Conservation (phyloP, 2,888 invertebrate species). For the Cynaeus angustus region DNA sequence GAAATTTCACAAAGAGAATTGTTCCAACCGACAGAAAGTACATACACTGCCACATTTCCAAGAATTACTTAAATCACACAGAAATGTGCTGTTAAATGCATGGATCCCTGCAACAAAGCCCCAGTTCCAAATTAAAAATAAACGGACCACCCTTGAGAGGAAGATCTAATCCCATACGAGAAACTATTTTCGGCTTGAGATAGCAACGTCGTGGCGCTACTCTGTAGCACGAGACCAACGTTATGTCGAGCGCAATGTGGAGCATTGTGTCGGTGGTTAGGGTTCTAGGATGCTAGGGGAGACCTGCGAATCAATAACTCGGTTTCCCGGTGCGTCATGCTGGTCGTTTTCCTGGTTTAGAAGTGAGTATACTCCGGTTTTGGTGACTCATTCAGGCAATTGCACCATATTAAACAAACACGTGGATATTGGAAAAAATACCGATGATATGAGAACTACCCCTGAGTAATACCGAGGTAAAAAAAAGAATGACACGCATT, state of each 20-base stretch:
- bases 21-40: not conserved
- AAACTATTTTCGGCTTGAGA: constrained; percentile 29
- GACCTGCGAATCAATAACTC: constrained; percentile 64
- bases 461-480: no score
- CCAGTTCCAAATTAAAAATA: constrained; percentile 28
- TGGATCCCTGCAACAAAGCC: constrained; percentile 1
- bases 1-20: not conserved
- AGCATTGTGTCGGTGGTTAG: constrained; percentile 69
- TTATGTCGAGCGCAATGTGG: constrained; percentile 62
- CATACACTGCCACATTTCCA: no score
- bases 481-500: no score
- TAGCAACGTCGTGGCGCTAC: constrained; percentile 2
- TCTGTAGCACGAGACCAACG: constrained; percentile 26
- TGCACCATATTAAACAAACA: constrained; percentile 35
- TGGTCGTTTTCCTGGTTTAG: constrained; percentile 23
- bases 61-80: no score
- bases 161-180: constrained; percentile 6
- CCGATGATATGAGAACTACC: constrained; percentile 10
- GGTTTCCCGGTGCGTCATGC: constrained; percentile 65
- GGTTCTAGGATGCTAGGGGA: constrained; percentile 61
- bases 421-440: constrained; percentile 12
- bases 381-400: constrained; percentile 37
- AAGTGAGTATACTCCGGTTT: no score
- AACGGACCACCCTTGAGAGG: constrained; percentile 27
- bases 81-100: not conserved